Percentiles rank a stretch among this genome's conserved stretches.
These are phyloP conservation scores for Channa argus DNA, from an alignment of 2,113 vertebrate genomes.

Conservation along the genomic window DNA sequence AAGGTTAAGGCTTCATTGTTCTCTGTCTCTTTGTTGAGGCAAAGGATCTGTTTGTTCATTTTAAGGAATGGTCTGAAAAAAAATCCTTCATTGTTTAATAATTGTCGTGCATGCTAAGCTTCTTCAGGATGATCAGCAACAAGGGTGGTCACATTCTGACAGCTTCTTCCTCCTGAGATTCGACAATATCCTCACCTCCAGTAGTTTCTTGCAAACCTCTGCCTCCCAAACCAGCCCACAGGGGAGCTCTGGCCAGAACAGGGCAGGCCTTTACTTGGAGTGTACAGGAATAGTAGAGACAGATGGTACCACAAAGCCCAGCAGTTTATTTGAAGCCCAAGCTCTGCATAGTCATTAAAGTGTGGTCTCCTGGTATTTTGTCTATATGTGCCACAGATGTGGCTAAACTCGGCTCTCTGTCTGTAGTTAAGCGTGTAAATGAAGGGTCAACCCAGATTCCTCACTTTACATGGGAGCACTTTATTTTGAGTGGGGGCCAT, in stretches of 20 bases:
- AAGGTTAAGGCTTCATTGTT: too few relatives aligned
- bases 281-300: conserved; percentile 62
- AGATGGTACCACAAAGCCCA: conserved; percentile 66
- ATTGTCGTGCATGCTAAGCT: too few relatives aligned
- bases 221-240: not conserved
- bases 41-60: too few relatives aligned
- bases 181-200: not conserved
- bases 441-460: conserved; percentile 49
- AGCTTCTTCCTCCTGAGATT: not conserved
- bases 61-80: too few relatives aligned
- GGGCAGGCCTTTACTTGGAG: conserved; percentile 35
- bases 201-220: conserved; percentile 1
- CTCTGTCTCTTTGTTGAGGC: too few relatives aligned
- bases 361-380: conserved; percentile 67
- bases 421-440: conserved; percentile 55
- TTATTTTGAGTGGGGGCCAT: conserved; percentile 8
- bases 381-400: conserved; percentile 76
- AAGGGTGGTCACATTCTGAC: not conserved
- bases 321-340: conserved; percentile 75
- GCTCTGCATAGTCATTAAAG: conserved; percentile 74
- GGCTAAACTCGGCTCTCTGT: conserved; percentile 50
- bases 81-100: too few relatives aligned
- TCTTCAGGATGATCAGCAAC: too few relatives aligned
- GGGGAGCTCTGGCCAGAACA: conserved; percentile 26
- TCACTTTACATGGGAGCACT: conserved; percentile 12